Evolutionary conservation across 2,797 vertebrate species (phyloP).

Genomic region (Sitta carolinensis): DNA sequence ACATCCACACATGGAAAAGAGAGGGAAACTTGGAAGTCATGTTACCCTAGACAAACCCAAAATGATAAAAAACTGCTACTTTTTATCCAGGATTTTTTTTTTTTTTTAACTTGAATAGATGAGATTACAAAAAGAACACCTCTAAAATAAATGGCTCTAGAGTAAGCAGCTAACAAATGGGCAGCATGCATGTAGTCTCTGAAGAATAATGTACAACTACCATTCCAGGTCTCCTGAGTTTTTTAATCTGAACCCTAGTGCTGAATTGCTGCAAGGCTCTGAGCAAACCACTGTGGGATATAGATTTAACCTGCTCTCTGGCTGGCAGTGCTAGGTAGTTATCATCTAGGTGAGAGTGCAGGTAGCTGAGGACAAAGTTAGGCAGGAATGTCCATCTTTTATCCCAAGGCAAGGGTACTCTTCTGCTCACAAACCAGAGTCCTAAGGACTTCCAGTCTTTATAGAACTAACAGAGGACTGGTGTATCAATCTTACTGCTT

Average conservation of each 20-base stretch:
- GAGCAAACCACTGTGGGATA: not conserved
- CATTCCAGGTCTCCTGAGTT: not conserved
- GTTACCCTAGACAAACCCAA: not conserved
- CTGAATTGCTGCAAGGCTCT: not conserved
- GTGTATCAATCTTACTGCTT: not conserved
- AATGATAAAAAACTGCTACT: not conserved
- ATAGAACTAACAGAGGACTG: slow-evolving; percentile 34
- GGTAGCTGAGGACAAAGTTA: not conserved
- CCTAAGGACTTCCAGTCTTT: not conserved
- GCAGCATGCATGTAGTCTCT: not conserved
- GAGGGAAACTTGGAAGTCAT: not conserved
- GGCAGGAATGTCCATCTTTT: not conserved
- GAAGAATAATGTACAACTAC: not conserved
- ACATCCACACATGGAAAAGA: not conserved
- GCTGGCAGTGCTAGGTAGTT: not conserved
- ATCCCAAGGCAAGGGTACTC: not conserved
- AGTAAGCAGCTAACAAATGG: not conserved
- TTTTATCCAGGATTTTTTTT: not conserved
- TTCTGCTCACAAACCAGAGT: not conserved
- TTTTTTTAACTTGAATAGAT: not conserved
- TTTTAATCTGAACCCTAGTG: not conserved
- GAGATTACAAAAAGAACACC: not conserved
- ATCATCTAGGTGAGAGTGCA: not conserved
- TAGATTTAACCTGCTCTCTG: not conserved
- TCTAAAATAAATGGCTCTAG: not conserved